Percentiles rank a stretch among this genome's conserved stretches.
Evolutionary conservation across 2,797 vertebrate genomes (phyloP).

Genomic region (Argya squamiceps): DNA sequence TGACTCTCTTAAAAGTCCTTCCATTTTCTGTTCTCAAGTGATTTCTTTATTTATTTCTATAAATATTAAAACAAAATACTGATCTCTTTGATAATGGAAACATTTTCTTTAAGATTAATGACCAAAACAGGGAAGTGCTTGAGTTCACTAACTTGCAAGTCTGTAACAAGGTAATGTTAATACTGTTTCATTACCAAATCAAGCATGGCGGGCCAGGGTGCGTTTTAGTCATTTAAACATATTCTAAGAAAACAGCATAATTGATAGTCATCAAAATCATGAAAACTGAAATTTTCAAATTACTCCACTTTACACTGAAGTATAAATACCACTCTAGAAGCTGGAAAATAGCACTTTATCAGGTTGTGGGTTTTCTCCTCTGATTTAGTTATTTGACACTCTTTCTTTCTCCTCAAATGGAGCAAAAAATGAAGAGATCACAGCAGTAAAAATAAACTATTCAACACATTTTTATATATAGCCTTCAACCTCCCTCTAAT

Average conservation of each 20-base stretch:
- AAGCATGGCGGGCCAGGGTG: not conserved
- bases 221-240: not conserved
- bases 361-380: not conserved
- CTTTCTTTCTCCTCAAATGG: not conserved
- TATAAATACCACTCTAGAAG: not conserved
- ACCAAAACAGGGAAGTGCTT: not conserved
- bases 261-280: not conserved
- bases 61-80: not conserved
- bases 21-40: not conserved
- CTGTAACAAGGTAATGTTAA: not conserved
- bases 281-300: not conserved
- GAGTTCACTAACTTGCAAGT: not conserved
- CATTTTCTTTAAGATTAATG: not conserved
- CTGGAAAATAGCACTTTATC: not conserved
- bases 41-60: not conserved
- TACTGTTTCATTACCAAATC: not conserved
- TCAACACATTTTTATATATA: not conserved
- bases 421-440: not conserved
- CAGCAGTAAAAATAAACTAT: not conserved
- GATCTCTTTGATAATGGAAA: not conserved
- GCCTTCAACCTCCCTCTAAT: not conserved
- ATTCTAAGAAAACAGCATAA: not conserved
- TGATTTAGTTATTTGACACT: not conserved
- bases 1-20: not conserved
- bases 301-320: not conserved